A percentile compares a stretch with the other conserved stretches of the same genome.
phyloP scores from a whole-genome alignment of 2,797 vertebrate species.

The Chloroceryle inda region DNA sequence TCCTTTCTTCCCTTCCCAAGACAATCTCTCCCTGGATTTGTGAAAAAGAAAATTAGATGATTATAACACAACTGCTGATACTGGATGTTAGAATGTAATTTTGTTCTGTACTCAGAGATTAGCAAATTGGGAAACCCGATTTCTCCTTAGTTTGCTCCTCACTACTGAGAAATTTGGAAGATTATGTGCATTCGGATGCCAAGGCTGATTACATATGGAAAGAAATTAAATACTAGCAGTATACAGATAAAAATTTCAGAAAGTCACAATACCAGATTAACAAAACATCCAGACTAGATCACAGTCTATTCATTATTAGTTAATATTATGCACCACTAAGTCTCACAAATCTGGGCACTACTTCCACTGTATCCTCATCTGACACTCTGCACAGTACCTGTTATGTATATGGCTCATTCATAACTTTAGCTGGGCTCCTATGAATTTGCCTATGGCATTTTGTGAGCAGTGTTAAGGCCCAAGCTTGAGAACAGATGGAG shows the following conservation, averaged over 20 bases:
- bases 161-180: background rate
- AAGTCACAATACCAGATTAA: background rate
- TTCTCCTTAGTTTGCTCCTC: slow-evolving; percentile 2
- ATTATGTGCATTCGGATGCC: background rate
- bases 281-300: background rate
- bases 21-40: background rate
- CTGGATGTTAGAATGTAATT: background rate
- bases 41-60: background rate
- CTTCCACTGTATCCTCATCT: background rate
- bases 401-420: background rate
- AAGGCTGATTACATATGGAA: background rate
- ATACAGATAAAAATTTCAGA: background rate
- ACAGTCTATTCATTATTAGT: background rate
- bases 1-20: background rate
- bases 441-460: background rate
- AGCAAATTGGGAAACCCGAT: slow-evolving; percentile 8
- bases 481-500: slow-evolving; percentile 27
- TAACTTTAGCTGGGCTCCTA: slow-evolving; percentile 2
- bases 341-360: background rate
- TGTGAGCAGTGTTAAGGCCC: background rate
- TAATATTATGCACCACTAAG: background rate
- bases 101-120: slow-evolving; percentile 10
- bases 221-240: background rate
- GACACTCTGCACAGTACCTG: background rate
- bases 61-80: background rate